Evolutionary conservation across 2,113 vertebrate genomes (phyloP), one percentile per base, ranked within the genome.

Genomic region (Oophaga pumilio): DNA sequence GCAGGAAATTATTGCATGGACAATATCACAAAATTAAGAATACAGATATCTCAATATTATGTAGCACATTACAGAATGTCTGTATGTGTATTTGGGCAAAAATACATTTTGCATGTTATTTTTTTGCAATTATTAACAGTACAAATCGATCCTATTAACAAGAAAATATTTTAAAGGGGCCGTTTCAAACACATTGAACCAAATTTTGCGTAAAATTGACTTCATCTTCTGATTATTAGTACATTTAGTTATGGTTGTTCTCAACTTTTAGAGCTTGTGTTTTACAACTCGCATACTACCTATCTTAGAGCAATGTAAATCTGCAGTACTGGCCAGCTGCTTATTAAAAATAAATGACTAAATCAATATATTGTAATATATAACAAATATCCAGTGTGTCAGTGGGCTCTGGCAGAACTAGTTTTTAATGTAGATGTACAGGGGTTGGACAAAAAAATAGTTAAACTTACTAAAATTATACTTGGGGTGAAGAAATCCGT

Each of bases 1-100:
- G 62, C 62, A 17, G 62, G 60, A 82, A 82, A 50, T 22, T 66
- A 50, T 66, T 50, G 24, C 60, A 68, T 24, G 60, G 80, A 82
- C 60, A 82, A 15, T 68, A 66, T 66, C 18, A 50, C 33, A 66
- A 49, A 59, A 28, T 18, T 28, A 57, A 24, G 15, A 28, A 59
- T 59, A 80, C 8, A 11, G 53, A 79, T 59, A 24, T 60, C 56
- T 43, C 15, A 28, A 62, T 43, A 33, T 20, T 33, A 74, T 22
- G 71, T 18, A 49, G 18, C 22, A 12, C 8, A 22, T 74, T 74
- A 74, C 26, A 22, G 18, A 50, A 74, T 73, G 17, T 71, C 6
- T 43, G 22, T 71, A 64, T 64, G 9, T 66, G 64, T 6, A n/a
- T 66, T 14, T 66, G 64, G 8, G 12, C 33, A 43, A 43, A 43